Evolutionary conservation across 1,140 invertebrate genomes (phyloP), one percentile per base, ranked within the genome.

Genomic region (Drosophila setifemur): DNA sequence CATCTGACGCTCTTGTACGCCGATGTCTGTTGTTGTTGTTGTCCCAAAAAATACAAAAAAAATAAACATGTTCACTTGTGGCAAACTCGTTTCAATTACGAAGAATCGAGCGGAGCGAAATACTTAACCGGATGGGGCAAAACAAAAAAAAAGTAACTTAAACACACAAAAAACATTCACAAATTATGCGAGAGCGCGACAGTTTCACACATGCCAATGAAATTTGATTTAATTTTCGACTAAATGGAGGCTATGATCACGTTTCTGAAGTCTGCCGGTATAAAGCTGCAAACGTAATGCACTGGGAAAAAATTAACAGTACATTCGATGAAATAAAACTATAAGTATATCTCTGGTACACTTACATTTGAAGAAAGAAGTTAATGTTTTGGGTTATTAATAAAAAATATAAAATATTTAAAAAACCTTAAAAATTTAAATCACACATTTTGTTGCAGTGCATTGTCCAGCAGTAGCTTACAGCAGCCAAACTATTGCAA

Each of bases 41-140:
- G 54, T 33, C 63, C 58, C 33, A 43, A 66, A 81, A 60, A 79
- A 54, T 16, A 63, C 26, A 26, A 43, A n/a, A 9, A 18, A 37
- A 14, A 55, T 31, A 57, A 73, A 68, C 81, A 61, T 81, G 81
- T 71, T 63, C 82, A 86, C 81, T 87, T 86, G 81, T 86, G 81
- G 76, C 81, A 86, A 86, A 86, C 81, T 64, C 82, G 81, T 86
- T 86, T 86, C 81, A 85, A 85, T 85, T 86, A 85, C 64, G 71
- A 52, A 37, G 79, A 83, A 83, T 72, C 55, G 35, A 61, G 69
- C 14, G 43, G 8, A 48, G 60, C 31, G 45, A 55, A 19, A 55
- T 18, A 25, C 31, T 21, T 7, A 45, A 69, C 68, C 69, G 69
- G 69, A 71, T 72, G 54, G 23, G 42, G 66, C 11, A n/a, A 48